Base-by-base conservation (phyloP, 2,113 vertebrate species). In the Pelusios castaneus region DNA sequence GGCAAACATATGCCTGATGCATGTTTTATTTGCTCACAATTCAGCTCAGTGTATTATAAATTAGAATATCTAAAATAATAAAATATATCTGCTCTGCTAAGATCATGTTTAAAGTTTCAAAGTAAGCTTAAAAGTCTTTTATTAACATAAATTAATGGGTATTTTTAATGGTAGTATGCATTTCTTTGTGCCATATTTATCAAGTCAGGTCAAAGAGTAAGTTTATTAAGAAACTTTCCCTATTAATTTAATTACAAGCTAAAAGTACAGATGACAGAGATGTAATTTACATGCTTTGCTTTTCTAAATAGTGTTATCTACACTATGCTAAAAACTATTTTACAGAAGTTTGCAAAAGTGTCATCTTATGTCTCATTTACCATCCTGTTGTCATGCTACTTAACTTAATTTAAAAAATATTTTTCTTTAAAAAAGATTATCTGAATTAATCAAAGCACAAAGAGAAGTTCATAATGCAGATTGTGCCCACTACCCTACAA, bases 401-500 rank as follows among this genome's bases (percentile, higher is more conserved):
- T 89, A 41, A 16, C 47, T 78, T 29, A 13, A 82, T 51, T n/a
- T 76, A 86, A 91, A 29, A 96, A 95, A 89, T n/a, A 3, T 51
- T 87, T 89, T 41, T 70, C 76, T 94, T 89, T 91, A 73, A 29
- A 91, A n/a, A 89, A 89, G 83, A 92, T 92, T 93, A 95, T 90
- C 94, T 91, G 91, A 85, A 96, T 93, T 96, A 96, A 94, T 94
- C 76, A 93, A 95, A 96, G 29, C 4, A 56, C 86, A 96, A 91
- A 92, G 78, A 73, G 80, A 95, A 93, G 87, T 90, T 95, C 89
- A 51, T 92, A 95, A 95, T 95, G 93, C 94, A 84, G 77, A 58
- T 45, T 86, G n/a, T 93, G 80, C 60, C 89, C 83, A 95, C 75
- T 84, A 93, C 84, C 80, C 88, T 25, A 78, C 24, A 88, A 87